phyloP scores from a whole-genome alignment of 2,797 vertebrate genomes.

The Melanotaenia boesemani region DNA sequence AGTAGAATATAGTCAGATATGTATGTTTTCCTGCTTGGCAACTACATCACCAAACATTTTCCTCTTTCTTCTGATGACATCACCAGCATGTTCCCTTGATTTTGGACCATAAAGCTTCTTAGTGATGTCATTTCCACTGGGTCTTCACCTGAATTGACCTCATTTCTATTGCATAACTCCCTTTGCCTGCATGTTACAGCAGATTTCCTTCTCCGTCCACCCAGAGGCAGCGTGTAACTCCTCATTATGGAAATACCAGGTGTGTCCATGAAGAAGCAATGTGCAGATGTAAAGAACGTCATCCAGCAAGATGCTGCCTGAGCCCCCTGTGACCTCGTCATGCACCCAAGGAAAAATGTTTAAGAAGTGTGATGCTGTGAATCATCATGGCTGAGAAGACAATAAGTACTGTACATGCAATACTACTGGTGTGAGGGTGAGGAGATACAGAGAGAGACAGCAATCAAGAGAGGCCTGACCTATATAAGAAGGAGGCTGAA shows the following conservation, averaged over 20 bases:
- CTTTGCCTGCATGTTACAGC: conserved; percentile 28
- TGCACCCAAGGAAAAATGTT: conserved; percentile 14
- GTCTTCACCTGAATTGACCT: conserved; percentile 73
- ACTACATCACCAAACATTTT: conserved; percentile 35
- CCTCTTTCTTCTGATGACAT: conserved; percentile 59
- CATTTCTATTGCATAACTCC: conserved; percentile 61
- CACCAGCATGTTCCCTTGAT: conserved; percentile 58
- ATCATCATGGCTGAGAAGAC: conserved; percentile 24
- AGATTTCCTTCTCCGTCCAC: conserved; percentile 39
- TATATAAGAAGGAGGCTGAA: conserved; percentile 87
- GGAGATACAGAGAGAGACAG: conserved; percentile 55
- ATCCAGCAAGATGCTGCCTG: conserved; percentile 5
- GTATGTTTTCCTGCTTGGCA: conserved; percentile 56
- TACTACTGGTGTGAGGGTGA: conserved; percentile 50
- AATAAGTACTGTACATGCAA: conserved; percentile 31
- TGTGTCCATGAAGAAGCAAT: conserved; percentile 49
- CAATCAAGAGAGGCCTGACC: conserved; percentile 81
- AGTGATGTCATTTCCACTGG: conserved; percentile 63
- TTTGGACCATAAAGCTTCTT: conserved; percentile 38
- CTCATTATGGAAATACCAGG: conserved; percentile 63
- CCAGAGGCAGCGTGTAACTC: conserved; percentile 57
- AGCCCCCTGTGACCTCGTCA: conserved; percentile 31
- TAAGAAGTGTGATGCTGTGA: conserved; percentile 10
- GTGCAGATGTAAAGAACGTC: conserved; percentile 25
- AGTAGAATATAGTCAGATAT: conserved; percentile 47